phyloP scores from a whole-genome alignment of 2,888 invertebrate genomes.

The Xanthorhoe spadicearia region DNA sequence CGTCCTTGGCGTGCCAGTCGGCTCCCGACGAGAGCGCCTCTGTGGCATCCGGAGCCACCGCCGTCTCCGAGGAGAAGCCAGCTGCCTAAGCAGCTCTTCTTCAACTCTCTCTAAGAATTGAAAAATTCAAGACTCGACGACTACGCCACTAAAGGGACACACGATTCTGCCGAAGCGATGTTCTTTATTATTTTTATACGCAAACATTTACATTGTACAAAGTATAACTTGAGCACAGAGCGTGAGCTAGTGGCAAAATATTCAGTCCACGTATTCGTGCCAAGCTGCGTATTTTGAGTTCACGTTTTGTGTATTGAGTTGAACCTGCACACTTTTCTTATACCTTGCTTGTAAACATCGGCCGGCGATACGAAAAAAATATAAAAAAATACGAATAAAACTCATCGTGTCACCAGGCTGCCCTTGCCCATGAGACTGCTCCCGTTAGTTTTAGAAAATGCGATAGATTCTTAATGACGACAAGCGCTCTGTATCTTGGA shows the following conservation, averaged over 20 bases:
- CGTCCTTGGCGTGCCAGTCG: conserved; percentile 88
- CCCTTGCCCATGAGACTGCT: conserved; percentile 76
- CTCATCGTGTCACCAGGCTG: conserved; percentile 68
- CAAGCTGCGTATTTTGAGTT: conserved; percentile 77
- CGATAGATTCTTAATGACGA: conserved; percentile 67
- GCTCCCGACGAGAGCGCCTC: conserved; percentile 86
- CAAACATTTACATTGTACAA: conserved; percentile 78
- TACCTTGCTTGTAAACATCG: conserved; percentile 66
- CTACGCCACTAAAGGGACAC: conserved; percentile 55
- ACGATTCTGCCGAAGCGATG: conserved; percentile 73
- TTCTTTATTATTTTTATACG: conserved; percentile 81
- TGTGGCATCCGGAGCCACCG: conserved; percentile 88
- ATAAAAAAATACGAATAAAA: conserved; percentile 59
- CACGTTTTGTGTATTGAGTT: conserved; percentile 78
- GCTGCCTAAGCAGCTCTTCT: conserved; percentile 75
- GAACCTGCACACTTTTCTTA: conserved; percentile 82
- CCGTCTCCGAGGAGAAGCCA: conserved; percentile 87
- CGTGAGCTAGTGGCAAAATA: conserved; percentile 74
- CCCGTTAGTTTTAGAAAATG: conserved; percentile 70
- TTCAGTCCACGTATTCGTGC: conserved; percentile 56
- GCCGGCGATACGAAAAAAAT: conserved; percentile 69
- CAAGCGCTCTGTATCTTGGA: conserved; percentile 70
- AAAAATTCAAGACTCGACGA: conserved; percentile 40
- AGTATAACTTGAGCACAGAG: conserved; percentile 76
- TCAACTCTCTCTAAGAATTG: conserved; percentile 10